Evolutionary conservation across 2,888 invertebrate species (phyloP).

Genomic region (Anthophora plumipes): DNA sequence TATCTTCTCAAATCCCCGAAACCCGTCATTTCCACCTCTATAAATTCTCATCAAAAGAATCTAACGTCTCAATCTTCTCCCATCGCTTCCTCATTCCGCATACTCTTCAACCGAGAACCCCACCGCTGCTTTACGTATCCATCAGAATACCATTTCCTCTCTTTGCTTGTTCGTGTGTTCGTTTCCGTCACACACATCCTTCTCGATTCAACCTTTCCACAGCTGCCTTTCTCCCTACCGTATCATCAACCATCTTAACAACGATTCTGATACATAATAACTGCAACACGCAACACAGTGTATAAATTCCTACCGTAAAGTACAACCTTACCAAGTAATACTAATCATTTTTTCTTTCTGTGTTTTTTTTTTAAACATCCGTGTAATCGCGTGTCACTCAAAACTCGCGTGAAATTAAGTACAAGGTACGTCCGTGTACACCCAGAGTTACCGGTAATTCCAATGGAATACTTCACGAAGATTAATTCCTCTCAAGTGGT

Average conservation of each 20-base stretch:
- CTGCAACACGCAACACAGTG: neutral
- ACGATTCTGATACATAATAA: neutral
- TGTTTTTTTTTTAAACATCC: no score
- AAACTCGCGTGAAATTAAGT: neutral
- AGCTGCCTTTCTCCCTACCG: no score
- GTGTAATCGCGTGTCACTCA: conserved; percentile 30
- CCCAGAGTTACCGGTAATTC: conserved; percentile 45
- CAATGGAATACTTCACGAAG: conserved; percentile 35
- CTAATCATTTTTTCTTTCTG: no score
- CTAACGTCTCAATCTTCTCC: no score
- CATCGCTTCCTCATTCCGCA: no score
- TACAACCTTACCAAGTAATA: no score
- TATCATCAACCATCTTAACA: no score
- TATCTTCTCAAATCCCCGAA: neutral
- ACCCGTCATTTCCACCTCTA: no score
- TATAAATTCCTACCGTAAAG: neutral
- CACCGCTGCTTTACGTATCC: neutral
- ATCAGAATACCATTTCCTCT: neutral
- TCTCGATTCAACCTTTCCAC: neutral
- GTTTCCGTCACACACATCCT: neutral
- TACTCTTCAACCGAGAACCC: no score
- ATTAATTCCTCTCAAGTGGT: conserved; percentile 64
- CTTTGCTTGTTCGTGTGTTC: no score
- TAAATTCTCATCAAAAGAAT: no score
- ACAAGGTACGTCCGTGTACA: neutral